Evolutionary conservation across 2,888 invertebrate species (phyloP), one percentile per base, ranked within the genome.

Genomic region (Caenorhabditis sp.): DNA sequence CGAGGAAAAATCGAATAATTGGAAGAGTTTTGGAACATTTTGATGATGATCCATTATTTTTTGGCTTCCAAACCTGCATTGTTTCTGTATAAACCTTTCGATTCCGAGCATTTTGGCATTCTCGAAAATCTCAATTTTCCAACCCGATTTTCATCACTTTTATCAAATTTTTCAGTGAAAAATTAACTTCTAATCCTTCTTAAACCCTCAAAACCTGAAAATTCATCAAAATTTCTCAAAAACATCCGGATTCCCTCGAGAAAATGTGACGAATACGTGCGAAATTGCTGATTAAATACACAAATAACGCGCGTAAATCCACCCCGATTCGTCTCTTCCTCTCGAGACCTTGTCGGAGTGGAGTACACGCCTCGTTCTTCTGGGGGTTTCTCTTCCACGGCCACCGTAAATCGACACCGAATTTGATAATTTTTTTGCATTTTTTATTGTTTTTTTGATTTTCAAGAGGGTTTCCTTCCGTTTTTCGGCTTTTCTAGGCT

Each of bases 371-470:
- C n/a, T n/a, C 7, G 24, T 26, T 19, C 24, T n/a, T n/a, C n/a
- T n/a, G n/a, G n/a, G n/a, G 59, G 26, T 22, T 19, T 28, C 49
- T 44, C 19, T 66, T 58, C 58, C 51, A 19, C 28, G 66, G 66
- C 76, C 64, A 10, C 63, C 73, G 73, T 74, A 74, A 63, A 63
- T 76, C 76, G 7, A 76, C 73, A 74, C 59, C 1, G 64, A 41
- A 54, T 2, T 54, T 22, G 22, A n/a, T n/a, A 31, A 31, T 51
- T 51, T 54, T 54, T 54, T 54, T 4, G 5, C 38, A 12, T 59
- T 59, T 66, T 66, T 64, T 44, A 1, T 19, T 24, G 26, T 74
- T 63, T 63, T 73, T 22, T 61, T 5, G 28, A 6, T 73, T 63
- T 63, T 73, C 28, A 47, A 58, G 59, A 47, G 44, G 16, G 38